Evolutionary conservation across 2,113 vertebrate species (phyloP), one percentile per base, ranked within the genome.

Genomic region (Lepus timidus): DNA sequence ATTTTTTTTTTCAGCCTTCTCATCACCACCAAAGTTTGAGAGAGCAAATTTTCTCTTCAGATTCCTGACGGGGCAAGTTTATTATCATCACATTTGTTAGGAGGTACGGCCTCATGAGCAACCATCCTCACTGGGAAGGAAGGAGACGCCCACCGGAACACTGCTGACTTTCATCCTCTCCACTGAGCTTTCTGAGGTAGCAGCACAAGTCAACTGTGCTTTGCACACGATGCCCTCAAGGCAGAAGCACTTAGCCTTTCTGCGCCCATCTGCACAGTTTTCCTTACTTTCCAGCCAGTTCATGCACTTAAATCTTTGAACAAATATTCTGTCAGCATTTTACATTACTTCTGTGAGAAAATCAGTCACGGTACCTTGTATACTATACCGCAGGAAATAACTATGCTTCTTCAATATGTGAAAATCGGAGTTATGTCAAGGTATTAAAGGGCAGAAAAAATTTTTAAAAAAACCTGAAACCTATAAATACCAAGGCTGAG

Each of bases 371-470:
- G 65, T 27, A 80, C 39, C 29, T 84, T 85, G 86, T 51, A 23
- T 23, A 75, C 9, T 29, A 70, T 36, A 62, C 9, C 92, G 22
- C 14, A 90, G 5, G 6, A 95, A 90, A 95, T 58, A 75, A 88
- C 25, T 33, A 83, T 29, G n/a, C 55, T 75, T 92, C 51, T 84
- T 52, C 68, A 76, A 73, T 73, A 76, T 91, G 2, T 85, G 44
- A 93, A 88, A 71, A 61, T 8, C 62, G 33, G 29, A 81, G 84
- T 67, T 9, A 76, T 23, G 29, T 81, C 17, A 95, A 84, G 27
- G 22, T 64, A 78, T 61, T 94, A 70, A 82, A 64, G 2, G 58
- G 85, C 33, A 90, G 44, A 93, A 85, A 85, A 92, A 61, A 58
- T 58, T 44, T 44, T 44, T 19, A 27, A 70, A 36, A 76, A 85